Percentiles rank a stretch among this genome's conserved stretches.
Evolutionary conservation across 2,113 vertebrate genomes (phyloP).

Genomic region (Ursus arctos): DNA sequence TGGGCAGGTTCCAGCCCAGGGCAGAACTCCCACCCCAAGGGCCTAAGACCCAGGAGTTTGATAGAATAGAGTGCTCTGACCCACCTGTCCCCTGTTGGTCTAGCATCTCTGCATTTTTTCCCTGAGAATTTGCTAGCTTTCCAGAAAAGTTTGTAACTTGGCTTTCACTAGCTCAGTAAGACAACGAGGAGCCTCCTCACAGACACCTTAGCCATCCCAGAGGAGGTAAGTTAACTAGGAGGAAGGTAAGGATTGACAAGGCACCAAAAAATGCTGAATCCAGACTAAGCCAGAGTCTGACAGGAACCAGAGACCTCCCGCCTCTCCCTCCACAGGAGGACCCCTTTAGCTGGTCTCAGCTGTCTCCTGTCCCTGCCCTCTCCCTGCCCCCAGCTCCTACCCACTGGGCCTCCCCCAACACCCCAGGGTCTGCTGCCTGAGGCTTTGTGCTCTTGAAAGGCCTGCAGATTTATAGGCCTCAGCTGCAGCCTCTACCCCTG

Average conservation of each 20-base stretch:
- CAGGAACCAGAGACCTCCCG: not conserved
- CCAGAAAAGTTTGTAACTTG: not conserved
- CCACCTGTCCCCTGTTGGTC: not conserved
- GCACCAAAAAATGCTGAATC: not conserved
- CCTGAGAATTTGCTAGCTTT: not conserved
- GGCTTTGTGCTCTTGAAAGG: slow-evolving; percentile 68
- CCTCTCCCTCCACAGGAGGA: not conserved
- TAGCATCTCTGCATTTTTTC: not conserved
- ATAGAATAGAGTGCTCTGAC: not conserved
- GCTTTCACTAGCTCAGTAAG: not conserved
- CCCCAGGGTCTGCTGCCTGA: not conserved
- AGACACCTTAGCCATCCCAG: not conserved
- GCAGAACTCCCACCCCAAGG: not conserved
- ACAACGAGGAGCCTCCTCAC: not conserved
- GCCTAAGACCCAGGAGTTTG: not conserved
- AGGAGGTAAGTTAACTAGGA: not conserved
- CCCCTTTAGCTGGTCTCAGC: too few species aligned
- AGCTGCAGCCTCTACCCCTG: slow-evolving; percentile 7
- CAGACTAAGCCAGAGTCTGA: not conserved
- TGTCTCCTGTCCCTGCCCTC: not conserved
- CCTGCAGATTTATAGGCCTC: slow-evolving; percentile 68
- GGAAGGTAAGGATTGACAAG: not conserved
- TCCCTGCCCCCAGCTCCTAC: not conserved
- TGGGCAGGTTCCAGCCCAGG: not conserved
- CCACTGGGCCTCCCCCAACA: not conserved